Evolutionary conservation across 1,140 invertebrate genomes (phyloP), one percentile per base, ranked within the genome.

Genomic region (Hestina assimilis): DNA sequence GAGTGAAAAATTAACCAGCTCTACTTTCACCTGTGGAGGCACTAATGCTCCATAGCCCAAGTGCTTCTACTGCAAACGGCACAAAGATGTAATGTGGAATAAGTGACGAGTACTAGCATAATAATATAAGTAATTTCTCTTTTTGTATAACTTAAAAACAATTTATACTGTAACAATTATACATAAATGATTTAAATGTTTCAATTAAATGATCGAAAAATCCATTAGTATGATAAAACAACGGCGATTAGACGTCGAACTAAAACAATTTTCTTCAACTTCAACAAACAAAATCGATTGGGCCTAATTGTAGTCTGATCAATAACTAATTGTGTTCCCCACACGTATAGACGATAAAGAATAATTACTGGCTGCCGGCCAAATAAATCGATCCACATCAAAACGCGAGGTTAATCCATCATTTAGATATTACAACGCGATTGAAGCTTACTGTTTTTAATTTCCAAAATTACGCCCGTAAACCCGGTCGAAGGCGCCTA

Each of bases 341-440:
- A 81, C 81, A 82, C 82, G 78, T 85, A 80, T 59, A 68, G 63
- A 72, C 81, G 70, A 84, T 81, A 82, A 86, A 84, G 75, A 80
- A 87, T 87, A 87, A 87, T 87, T 86, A 84, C 79, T 87, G 83
- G 82, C 81, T 77, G 72, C 74, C 78, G 73, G 83, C 84, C 84
- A 85, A 87, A 87, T 83, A 77, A 84, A 87, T 86, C 81, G 84
- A 87, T 87, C 78, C 69, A 80, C 79, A 87, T 86, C 78, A 86
- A 84, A 85, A 84, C 73, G 70, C 76, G 74, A 75, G 74, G 78
- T 84, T 87, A 87, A 87, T 87, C 82, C 82, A 87, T 87, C 83
- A 87, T 80, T 84, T 83, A 85, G 79, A 86, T 87, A 85, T 85
- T 80, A 87, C 80, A 69, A 73, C 63, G 66, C 76, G 82, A 87